A percentile compares a stretch with the other conserved stretches of the same genome.
These are phyloP conservation scores for Luperina nickerlii DNA, from an alignment of 2,888 invertebrate species.

Conservation along the genomic window DNA sequence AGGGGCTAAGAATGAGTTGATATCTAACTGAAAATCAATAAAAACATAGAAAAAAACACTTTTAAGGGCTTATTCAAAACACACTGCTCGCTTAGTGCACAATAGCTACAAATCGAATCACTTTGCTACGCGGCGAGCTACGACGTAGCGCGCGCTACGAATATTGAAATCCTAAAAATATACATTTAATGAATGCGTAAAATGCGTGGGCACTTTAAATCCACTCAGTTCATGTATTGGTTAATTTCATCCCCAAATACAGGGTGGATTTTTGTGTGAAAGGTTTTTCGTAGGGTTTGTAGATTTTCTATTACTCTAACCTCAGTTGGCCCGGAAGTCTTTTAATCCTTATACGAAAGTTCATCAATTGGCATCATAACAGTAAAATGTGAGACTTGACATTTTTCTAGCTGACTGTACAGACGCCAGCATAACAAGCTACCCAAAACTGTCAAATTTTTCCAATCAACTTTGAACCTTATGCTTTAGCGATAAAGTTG, in stretches of 20 bases:
- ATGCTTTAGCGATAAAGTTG: no score
- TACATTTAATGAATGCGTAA: not conserved
- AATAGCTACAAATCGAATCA: not conserved
- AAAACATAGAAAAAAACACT: not conserved
- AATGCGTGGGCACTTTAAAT: not conserved
- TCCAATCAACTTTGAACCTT: no score
- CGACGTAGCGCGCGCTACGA: slow-evolving; percentile 48
- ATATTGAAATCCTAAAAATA: not conserved
- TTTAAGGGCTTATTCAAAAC: not conserved
- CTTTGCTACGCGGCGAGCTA: slow-evolving; percentile 39
- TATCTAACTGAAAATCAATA: no score
- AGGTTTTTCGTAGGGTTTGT: not conserved
- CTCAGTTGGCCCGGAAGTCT: not conserved
- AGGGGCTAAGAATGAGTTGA: not conserved
- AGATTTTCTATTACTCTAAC: not conserved
- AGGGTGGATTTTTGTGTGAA: not conserved
- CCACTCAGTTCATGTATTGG: not conserved
- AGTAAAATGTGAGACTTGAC: not conserved
- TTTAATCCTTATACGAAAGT: not conserved
- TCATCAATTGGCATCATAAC: no score
- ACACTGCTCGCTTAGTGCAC: not conserved
- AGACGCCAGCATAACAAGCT: no score
- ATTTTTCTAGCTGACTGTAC: not conserved
- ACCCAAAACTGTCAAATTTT: no score
- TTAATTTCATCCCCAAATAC: not conserved